Percentiles rank a stretch among this genome's conserved stretches.
Conservation (phyloP, 53 echinoderm and acorn worm genomes). For the Crossaster papposus region DNA sequence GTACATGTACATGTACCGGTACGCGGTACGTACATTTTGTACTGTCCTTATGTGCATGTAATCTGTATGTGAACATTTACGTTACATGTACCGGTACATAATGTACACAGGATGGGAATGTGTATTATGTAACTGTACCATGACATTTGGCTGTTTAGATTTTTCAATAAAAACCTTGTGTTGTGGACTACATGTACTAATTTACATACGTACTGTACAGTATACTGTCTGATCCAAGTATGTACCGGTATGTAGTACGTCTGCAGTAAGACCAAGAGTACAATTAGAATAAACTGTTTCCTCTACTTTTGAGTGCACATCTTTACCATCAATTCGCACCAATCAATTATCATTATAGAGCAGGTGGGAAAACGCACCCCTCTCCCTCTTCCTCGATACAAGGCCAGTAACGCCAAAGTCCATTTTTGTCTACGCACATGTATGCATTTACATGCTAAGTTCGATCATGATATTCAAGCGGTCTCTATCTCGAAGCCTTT, state of each 20-base stretch:
- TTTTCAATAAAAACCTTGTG: no score
- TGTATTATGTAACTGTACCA: neutral
- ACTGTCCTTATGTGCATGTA: no score
- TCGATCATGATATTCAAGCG: neutral
- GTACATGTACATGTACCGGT: no score
- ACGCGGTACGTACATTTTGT: no score
- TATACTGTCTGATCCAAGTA: no score
- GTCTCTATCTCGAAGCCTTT: constrained; percentile 3
- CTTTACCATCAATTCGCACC: neutral
- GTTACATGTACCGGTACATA: no score
- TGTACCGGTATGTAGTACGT: no score
- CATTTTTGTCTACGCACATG: neutral
- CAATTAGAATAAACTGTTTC: no score
- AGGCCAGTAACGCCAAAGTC: constrained; percentile 12
- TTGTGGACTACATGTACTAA: no score
- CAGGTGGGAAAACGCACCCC: constrained; percentile 10
- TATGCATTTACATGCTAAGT: neutral
- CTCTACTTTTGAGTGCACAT: neutral
- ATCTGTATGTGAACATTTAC: no score
- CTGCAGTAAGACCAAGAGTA: no score
- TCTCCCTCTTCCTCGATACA: neutral
- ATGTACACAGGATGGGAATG: neutral
- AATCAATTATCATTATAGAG: constrained; percentile 42
- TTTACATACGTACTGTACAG: no score
- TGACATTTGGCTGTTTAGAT: neutral